phyloP scores from a whole-genome alignment of 2,797 vertebrate genomes.

The Alosa sapidissima region DNA sequence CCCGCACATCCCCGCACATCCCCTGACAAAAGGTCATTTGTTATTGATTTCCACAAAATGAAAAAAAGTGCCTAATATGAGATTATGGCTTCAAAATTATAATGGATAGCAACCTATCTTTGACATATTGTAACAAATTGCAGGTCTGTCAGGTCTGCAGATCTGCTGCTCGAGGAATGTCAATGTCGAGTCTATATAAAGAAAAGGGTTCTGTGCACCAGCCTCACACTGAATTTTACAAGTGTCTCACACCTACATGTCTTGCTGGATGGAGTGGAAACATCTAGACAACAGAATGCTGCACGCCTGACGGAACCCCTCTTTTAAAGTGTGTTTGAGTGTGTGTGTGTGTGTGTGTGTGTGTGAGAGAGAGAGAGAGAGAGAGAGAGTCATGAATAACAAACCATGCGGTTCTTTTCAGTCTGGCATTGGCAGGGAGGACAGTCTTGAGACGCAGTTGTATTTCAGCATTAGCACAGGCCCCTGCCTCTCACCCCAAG shows the following conservation, averaged over 20 bases:
- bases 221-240: not conserved
- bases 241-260: not conserved
- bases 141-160: not conserved
- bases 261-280: not conserved
- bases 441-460: too few species aligned
- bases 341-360: constrained; percentile 5
- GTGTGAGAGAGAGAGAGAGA: constrained; percentile 34
- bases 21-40: not conserved
- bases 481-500: not conserved
- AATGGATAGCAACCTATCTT: not conserved
- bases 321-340: not conserved
- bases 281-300: not conserved
- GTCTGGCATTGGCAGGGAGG: too few species aligned
- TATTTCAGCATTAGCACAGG: not conserved
- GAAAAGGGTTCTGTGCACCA: not conserved
- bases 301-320: not conserved
- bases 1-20: too few species aligned
- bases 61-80: not conserved
- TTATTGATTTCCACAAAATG: not conserved
- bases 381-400: not conserved
- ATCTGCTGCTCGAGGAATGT: not conserved
- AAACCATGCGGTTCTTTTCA: too few species aligned
- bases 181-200: not conserved
- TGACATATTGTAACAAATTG: not conserved
- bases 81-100: not conserved